Conservation (phyloP, 2,113 vertebrate genomes). For the Etheostoma cragini region DNA sequence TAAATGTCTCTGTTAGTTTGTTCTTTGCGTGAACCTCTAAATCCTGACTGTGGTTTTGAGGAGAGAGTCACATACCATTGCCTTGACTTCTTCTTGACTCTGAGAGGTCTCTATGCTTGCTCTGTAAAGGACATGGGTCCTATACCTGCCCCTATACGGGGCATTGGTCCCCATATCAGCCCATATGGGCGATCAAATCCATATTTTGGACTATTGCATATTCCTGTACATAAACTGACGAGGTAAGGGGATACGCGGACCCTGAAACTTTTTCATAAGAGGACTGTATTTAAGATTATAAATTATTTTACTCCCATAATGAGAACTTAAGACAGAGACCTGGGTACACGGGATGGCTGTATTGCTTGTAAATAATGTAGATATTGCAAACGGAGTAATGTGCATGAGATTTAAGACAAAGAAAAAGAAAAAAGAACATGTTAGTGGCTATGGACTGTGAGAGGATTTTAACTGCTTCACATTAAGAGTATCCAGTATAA, state of each 20-base stretch:
- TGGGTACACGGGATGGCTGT: conserved; percentile 96
- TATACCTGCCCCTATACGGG: conserved; percentile 76
- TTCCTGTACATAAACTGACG: conserved; percentile 95
- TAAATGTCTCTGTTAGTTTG: conserved; percentile 83
- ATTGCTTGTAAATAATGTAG: conserved; percentile 99
- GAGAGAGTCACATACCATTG: conserved; percentile 91
- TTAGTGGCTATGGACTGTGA: conserved; percentile 99
- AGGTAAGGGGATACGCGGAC: conserved; percentile 90
- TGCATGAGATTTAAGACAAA: conserved; percentile 98
- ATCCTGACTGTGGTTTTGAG: conserved; percentile 85
- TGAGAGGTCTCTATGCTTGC: conserved; percentile 90
- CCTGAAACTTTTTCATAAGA: conserved; percentile 97
- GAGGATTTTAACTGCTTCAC: conserved; percentile 98
- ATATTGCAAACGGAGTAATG: conserved; percentile 94
- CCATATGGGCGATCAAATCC: conserved; percentile 92
- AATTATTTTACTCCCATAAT: conserved; percentile 98
- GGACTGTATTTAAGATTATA: conserved; percentile 96
- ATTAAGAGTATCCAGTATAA: conserved; percentile 96
- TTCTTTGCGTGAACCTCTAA: conserved; percentile 88
- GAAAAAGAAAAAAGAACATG: conserved; percentile 89
- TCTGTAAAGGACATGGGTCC: conserved; percentile 82
- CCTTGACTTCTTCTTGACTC: conserved; percentile 94
- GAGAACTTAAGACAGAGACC: conserved; percentile 95
- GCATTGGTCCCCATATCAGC: conserved; percentile 86
- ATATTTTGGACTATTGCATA: conserved; percentile 96